Evolutionary conservation across 2,888 invertebrate species (phyloP), one percentile per base, ranked within the genome.

Genomic region (Patella pellucida): DNA sequence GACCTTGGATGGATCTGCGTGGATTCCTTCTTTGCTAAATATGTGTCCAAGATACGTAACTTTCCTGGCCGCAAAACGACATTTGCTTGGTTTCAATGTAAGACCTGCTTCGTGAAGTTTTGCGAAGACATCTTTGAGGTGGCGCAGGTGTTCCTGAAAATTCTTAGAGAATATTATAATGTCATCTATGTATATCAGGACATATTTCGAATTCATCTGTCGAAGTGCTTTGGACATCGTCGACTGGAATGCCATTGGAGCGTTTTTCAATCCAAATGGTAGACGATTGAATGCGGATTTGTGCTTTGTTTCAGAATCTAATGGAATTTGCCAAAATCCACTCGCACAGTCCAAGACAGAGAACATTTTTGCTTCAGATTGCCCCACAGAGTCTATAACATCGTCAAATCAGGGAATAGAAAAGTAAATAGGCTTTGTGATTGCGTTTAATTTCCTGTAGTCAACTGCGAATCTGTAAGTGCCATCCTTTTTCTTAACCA

Each of bases 121-220:
- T 31, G 74, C 27, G 50, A 83, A 81, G 15, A 83, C 79, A 27
- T 73, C 52, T n/a, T 72, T 19, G 0, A 83, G 52, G 52, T 81
- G 78, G 52, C 75, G 16, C n/a, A 79, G 70, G 71, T 82, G 82
- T 52, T 77, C 76, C 2, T 80, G 75, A 72, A 82, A 78, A 15
- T 73, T 71, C 5, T 71, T 52, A n/a, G 74, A 76, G 68, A 81
- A 82, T n/a, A 81, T 72, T 9, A 81, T 67, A 14, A 82, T 78
- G 71, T 83, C 84, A 75, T 84, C 84, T 14, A 81, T 72, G 68
- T 84, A 84, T 23, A 79, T 76, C 12, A 83, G 52, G 1, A 76
- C 76, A 69, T 71, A 79, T 74, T 82, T 81, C 78, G 80, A 84
- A 23, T 81, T 76, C 23, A 83, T 41, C 16, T 73, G 73, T n/a